Base-by-base conservation (phyloP, 64 coral and sea anemone species). In the Cladopsammia gracilis region DNA sequence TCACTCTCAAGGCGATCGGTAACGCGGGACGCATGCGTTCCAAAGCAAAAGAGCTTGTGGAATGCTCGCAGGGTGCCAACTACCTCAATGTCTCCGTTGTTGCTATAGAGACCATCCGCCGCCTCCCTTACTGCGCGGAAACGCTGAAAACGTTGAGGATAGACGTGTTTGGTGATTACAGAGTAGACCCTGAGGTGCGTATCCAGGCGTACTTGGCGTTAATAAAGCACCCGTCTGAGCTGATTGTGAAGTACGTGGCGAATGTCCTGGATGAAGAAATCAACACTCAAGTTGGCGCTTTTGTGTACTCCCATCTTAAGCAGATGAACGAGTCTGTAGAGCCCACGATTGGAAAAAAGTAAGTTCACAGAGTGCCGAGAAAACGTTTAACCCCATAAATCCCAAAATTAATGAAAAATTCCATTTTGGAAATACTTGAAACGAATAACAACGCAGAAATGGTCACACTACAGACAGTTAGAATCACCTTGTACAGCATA, bases 261-360 rank as follows among this genome's bases (percentile, higher is more conserved):
- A 12, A 91, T 11, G 79, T 71, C 1, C 77, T 96, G 23, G 83
- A 96, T 65, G 51, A 66, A 2, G 94, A 96, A 60, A 47, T 96
- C 73, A 96, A 92, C 58, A 92, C 89, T n/a, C 94, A 96, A 56
- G 94, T 96, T 50, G 94, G 94, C 2, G 86, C 89, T 18, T 68
- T 96, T 3, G 94, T 96, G 22, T 88, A 54, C 73, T 92, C 75
- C 34, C 94, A 96, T 52, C 85, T 96, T 4, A 96, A 85, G 7
- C 64, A 69, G 50, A 84, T 96, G 67, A 96, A 96, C 14, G 82
- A 81, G 15, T 88, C 94, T 67, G 90, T 92, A 20, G 94, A 96
- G 24, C 83, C 76, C 22, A 88, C 94, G 11, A 72, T 18, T 6
- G 90, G 90, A 19, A 50, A 61, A 14, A 88, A 42, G 94, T 96